Evolutionary conservation across 92 coral and sea anemone species (phyloP).

Genomic region (Phymanthus crucifer): DNA sequence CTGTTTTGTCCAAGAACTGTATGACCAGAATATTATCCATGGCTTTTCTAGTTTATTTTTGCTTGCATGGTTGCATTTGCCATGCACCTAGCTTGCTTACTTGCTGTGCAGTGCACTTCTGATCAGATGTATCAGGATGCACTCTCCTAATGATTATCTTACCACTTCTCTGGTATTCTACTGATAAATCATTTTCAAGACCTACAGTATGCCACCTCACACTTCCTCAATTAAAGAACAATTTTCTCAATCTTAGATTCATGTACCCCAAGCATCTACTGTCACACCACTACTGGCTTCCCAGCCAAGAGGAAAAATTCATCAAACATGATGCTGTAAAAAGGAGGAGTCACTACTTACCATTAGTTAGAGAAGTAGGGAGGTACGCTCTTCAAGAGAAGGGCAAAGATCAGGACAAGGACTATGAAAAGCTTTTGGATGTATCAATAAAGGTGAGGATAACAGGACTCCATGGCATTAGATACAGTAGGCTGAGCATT

Average conservation of each 20-base stretch:
- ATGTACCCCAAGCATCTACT: slow-evolving; percentile 87
- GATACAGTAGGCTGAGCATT: neutral
- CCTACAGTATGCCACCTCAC: neutral
- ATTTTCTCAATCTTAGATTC: slow-evolving; percentile 44
- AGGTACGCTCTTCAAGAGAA: slow-evolving; percentile 73
- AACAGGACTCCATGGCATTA: neutral
- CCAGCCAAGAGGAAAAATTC: slow-evolving; percentile 74
- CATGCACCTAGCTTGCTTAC: too few species aligned
- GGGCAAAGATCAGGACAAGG: slow-evolving; percentile 35
- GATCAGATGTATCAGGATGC: too few species aligned
- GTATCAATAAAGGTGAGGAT: slow-evolving; percentile 61
- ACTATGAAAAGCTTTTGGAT: slow-evolving; percentile 53
- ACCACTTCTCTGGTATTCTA: too few species aligned
- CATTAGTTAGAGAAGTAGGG: slow-evolving; percentile 75
- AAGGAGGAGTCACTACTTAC: slow-evolving; percentile 59
- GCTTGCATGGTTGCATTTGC: too few species aligned
- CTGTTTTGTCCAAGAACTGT: too few species aligned
- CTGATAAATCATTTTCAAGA: neutral
- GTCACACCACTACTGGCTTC: slow-evolving; percentile 95
- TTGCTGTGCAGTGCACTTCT: too few species aligned
- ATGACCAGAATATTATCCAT: too few species aligned
- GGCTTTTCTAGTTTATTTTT: too few species aligned
- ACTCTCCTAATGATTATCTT: too few species aligned
- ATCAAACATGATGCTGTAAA: slow-evolving; percentile 62
- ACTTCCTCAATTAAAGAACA: neutral